phyloP scores from a whole-genome alignment of 2,888 invertebrate genomes.

The Lissonota sp. region DNA sequence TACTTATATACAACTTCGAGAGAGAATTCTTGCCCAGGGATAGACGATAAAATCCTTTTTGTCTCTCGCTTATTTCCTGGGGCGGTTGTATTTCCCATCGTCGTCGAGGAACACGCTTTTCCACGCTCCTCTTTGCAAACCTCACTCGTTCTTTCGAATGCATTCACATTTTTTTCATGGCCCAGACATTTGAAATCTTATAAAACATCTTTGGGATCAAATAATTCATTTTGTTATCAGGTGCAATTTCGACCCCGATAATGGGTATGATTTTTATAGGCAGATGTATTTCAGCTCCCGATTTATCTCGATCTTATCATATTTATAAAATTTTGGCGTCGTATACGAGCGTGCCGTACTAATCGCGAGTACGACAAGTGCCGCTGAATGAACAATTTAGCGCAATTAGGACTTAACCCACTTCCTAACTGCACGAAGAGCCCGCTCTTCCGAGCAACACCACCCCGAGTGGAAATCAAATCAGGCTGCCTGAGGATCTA shows the following conservation, averaged over 20 bases:
- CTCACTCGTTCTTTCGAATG: constrained; percentile 27
- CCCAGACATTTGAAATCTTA: too few relatives aligned
- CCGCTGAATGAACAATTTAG: constrained; percentile 79
- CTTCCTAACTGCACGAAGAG: constrained; percentile 70
- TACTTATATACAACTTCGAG: constrained; percentile 18
- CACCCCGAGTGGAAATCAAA: too few relatives aligned
- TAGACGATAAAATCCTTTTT: constrained; percentile 55
- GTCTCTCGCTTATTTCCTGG: constrained; percentile 43
- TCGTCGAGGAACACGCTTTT: constrained; percentile 41
- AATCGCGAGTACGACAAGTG: constrained; percentile 77
- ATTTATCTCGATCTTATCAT: neutral
- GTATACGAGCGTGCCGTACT: constrained; percentile 55
- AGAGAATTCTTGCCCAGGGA: constrained; percentile 47
- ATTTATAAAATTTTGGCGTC: constrained; percentile 8
- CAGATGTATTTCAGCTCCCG: neutral
- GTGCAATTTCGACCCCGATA: too few relatives aligned
- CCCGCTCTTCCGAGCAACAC: constrained; percentile 39
- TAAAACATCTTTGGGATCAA: too few relatives aligned
- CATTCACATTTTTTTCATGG: constrained; percentile 15
- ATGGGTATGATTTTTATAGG: too few relatives aligned
- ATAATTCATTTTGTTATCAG: too few relatives aligned
- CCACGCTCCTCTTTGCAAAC: neutral
- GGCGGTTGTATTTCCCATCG: constrained; percentile 45
- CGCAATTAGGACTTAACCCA: constrained; percentile 80
- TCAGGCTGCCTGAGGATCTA: too few relatives aligned